Conservation (phyloP, 2,888 invertebrate genomes). For the Kuschelorhynchus macadamiae region DNA sequence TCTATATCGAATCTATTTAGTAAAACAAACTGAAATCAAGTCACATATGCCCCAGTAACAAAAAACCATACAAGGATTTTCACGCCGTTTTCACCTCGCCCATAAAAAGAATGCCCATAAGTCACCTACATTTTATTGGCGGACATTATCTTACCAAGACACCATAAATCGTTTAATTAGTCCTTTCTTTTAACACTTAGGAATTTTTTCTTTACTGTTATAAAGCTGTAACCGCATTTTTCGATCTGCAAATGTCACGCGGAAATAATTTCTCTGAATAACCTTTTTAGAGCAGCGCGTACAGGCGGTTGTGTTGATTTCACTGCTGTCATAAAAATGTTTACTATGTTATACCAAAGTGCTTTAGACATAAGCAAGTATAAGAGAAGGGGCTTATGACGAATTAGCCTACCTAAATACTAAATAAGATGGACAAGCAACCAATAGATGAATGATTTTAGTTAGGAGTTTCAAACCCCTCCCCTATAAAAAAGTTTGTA, state of each 20-base stretch:
- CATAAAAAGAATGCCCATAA: constrained; percentile 1
- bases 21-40: too few species aligned
- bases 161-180: constrained; percentile 21
- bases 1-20: too few species aligned
- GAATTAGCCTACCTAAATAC: too few species aligned
- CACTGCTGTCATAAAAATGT: too few species aligned
- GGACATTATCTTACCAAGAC: background rate
- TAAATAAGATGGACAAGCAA: too few species aligned
- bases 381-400: too few species aligned
- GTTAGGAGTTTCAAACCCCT: too few species aligned
- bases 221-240: constrained; percentile 7
- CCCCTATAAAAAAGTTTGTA: too few species aligned
- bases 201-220: constrained; percentile 3
- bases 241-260: constrained; percentile 13
- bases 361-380: too few species aligned
- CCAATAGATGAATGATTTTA: too few species aligned
- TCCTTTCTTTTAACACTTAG: background rate
- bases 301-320: too few species aligned
- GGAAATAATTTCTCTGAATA: constrained; percentile 21
- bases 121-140: constrained; percentile 14
- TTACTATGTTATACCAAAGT: too few species aligned
- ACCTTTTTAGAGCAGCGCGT: constrained; percentile 10
- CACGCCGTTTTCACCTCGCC: constrained; percentile 1
- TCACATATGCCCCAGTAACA: background rate
- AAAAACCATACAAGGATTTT: background rate